Percentiles rank a stretch among this genome's conserved stretches.
Conservation (phyloP, 2,888 invertebrate species). For the Congeria kusceri region DNA sequence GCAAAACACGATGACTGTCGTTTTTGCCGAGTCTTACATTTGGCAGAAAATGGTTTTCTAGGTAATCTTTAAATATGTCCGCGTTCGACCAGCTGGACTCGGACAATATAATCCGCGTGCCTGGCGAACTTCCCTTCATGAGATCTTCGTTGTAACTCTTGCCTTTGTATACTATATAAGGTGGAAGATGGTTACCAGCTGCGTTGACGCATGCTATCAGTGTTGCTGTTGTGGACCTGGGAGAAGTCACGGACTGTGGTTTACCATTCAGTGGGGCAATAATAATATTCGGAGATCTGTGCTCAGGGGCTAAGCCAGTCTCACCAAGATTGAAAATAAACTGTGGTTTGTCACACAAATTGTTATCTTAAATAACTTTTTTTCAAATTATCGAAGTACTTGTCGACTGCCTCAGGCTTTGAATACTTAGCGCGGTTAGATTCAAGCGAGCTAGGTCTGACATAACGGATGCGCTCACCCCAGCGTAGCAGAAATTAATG, state of each 20-base stretch:
- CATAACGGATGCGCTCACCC: too few relatives aligned
- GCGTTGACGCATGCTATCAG: slow-evolving; percentile 15
- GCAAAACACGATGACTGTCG: neutral
- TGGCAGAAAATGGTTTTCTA: slow-evolving; percentile 12
- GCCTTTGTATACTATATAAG: slow-evolving; percentile 7
- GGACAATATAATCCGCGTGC: slow-evolving; percentile 13
- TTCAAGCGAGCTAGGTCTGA: too few relatives aligned
- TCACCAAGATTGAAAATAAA: slow-evolving; percentile 4
- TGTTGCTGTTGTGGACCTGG: slow-evolving; percentile 7
- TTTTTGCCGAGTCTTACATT: neutral
- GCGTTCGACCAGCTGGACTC: slow-evolving; percentile 13
- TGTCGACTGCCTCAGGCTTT: too few relatives aligned
- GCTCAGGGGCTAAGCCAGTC: slow-evolving; percentile 14
- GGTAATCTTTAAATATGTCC: neutral
- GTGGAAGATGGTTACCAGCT: neutral
- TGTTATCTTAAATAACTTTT: too few relatives aligned
- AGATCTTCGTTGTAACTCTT: slow-evolving; percentile 7
- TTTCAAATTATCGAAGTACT: too few relatives aligned
- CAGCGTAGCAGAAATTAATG: too few relatives aligned
- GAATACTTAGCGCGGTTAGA: too few relatives aligned
- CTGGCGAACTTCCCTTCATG: slow-evolving; percentile 9
- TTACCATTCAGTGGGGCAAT: slow-evolving; percentile 10
- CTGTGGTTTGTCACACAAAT: too few relatives aligned
- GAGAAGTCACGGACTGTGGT: neutral
- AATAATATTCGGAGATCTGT: slow-evolving; percentile 11